Evolutionary conservation across 2,888 invertebrate genomes (phyloP).

Genomic region (Tipula confusa): DNA sequence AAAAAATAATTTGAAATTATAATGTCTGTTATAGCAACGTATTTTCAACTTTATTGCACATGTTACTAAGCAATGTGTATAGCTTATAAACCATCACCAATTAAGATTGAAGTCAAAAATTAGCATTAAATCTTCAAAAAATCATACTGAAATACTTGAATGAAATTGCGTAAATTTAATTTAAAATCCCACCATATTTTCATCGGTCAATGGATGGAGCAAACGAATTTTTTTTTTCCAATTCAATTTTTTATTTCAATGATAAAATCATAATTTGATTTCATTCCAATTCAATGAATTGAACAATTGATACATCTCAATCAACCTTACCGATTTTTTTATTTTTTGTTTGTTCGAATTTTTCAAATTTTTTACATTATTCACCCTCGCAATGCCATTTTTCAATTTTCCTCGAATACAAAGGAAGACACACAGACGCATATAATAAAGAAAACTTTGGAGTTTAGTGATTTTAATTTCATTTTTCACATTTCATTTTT

Average conservation of each 20-base stretch:
- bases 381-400: neutral
- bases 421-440: neutral
- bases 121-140: neutral
- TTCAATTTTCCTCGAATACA: neutral
- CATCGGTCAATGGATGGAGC: neutral
- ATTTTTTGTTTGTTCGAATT: neutral
- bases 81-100: no score
- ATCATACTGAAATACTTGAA: neutral
- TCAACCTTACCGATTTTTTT: neutral
- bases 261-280: slow-evolving; percentile 25
- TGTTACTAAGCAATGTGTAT: neutral
- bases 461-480: neutral
- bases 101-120: neutral
- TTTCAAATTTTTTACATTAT: neutral
- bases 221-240: neutral
- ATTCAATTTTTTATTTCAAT: neutral
- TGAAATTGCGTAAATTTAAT: neutral
- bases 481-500: neutral
- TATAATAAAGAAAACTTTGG: neutral
- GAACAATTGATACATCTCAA: slow-evolving; percentile 25
- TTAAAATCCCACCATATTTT: neutral
- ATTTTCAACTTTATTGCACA: neutral
- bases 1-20: neutral
- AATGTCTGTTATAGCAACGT: neutral
- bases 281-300: slow-evolving; percentile 20